Percentiles rank a stretch among this genome's conserved stretches.
Conservation (phyloP, 2,113 vertebrate species). For the Callionymus lyra region DNA sequence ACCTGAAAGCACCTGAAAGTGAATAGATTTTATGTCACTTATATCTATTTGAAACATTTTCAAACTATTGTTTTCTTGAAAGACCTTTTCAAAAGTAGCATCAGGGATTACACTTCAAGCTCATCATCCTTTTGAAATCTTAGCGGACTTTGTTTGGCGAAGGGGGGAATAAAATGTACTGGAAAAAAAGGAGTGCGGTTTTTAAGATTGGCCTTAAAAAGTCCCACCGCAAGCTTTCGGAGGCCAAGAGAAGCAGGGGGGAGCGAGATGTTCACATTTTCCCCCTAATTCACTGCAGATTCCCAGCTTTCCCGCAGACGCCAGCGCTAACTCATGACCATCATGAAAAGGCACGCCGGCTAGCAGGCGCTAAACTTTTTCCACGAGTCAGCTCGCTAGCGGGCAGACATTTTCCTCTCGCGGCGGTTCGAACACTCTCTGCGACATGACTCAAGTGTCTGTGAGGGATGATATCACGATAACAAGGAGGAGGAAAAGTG, state of each 20-base stretch:
- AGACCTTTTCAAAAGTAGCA: constrained; percentile 3
- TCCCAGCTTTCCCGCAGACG: constrained; percentile 49
- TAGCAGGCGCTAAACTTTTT: constrained; percentile 44
- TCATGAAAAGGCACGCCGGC: constrained; percentile 23
- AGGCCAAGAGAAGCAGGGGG: constrained; percentile 12
- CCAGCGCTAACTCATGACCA: constrained; percentile 33
- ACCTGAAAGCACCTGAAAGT: too few species aligned
- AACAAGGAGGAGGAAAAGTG: too few species aligned
- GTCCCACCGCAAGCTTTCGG: constrained; percentile 14
- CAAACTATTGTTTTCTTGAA: neutral
- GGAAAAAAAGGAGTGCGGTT: constrained; percentile 42
- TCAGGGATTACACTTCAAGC: neutral
- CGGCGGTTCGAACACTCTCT: constrained; percentile 22
- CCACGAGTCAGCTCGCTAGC: constrained; percentile 40
- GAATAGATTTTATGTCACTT: too few species aligned
- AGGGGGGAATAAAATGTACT: constrained; percentile 26
- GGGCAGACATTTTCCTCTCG: constrained; percentile 28
- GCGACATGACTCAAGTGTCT: constrained; percentile 39
- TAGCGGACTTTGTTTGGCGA: too few species aligned
- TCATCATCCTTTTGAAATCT: too few species aligned
- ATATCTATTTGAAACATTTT: neutral
- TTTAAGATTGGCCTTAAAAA: constrained; percentile 28
- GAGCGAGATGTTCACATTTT: constrained; percentile 31
- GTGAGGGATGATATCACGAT: too few species aligned
- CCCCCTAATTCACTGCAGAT: constrained; percentile 51